Evolutionary conservation across 2,888 invertebrate species (phyloP).

Genomic region (Rhagonycha lutea): DNA sequence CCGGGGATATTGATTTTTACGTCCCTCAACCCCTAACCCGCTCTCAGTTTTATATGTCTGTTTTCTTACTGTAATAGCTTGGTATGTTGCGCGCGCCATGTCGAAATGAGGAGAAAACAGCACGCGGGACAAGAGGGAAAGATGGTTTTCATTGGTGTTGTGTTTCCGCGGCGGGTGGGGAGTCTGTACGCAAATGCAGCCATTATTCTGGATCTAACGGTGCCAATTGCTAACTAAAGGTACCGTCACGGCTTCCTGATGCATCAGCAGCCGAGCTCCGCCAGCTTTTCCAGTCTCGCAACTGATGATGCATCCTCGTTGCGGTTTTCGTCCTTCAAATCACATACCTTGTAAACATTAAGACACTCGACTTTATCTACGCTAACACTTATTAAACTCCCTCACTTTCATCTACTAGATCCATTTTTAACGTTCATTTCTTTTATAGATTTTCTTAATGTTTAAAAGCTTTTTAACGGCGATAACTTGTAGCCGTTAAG

Average conservation of each 20-base stretch:
- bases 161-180: constrained; percentile 50
- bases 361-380: constrained; percentile 18
- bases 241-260: constrained; percentile 29
- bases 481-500: constrained; percentile 12
- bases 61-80: constrained; percentile 62
- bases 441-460: constrained; percentile 19
- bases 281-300: constrained; percentile 3
- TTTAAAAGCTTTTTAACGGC: constrained; percentile 7
- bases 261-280: constrained; percentile 16
- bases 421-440: constrained; percentile 21
- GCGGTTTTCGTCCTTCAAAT: constrained; percentile 13
- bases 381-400: constrained; percentile 20
- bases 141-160: constrained; percentile 53
- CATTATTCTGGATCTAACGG: constrained; percentile 53
- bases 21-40: constrained; percentile 55
- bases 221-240: constrained; percentile 34
- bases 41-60: constrained; percentile 61
- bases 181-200: constrained; percentile 53
- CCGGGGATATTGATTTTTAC: constrained; percentile 66
- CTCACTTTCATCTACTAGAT: constrained; percentile 19
- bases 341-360: constrained; percentile 25
- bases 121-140: constrained; percentile 50
- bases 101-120: constrained; percentile 56
- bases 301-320: constrained; percentile 19
- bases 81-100: constrained; percentile 56